Evolutionary conservation across 2,797 vertebrate genomes (phyloP), one percentile per base, ranked within the genome.

Genomic region (Peromyscus nudipes): DNA sequence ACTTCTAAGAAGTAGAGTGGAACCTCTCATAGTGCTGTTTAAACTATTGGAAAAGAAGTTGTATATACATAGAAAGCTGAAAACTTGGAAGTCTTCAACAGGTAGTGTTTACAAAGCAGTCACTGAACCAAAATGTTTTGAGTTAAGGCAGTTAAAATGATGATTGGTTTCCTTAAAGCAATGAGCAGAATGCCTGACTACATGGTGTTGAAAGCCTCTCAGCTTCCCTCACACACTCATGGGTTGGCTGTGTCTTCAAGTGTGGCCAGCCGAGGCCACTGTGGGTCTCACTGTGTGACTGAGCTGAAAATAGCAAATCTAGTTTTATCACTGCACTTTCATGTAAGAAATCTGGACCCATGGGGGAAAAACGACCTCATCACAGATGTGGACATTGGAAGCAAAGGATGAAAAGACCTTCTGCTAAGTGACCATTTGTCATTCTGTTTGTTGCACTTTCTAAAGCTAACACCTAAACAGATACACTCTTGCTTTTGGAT

Each of bases 221-320:
- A 92, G n/a, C 96, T 98, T 97, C 97, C 96, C 89, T 96, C 96
- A 96, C 96, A 97, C 93, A 85, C 37, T 84, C 96, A 83, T 96
- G 97, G 86, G 83, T 98, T 96, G 97, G 96, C 97, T 97, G 92
- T 88, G 92, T 91, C 95, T 97, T 79, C 79, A 75, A 90, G 73
- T 96, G 71, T 43, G 60, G 96, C 87, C 93, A 98, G 93, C 76
- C 86, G 46, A 62, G 67, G 83, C 81, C 21, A 60, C 95, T 97
- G 95, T 83, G 88, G 92, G 95, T 84, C 73, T 96, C 0, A 1
- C 83, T 92, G 65, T 89, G 57, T 97, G 96, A 97, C 96, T 97
- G 96, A 94, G 82, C 81, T 94, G 46, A 95, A 95, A 88, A 91
- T 8, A 94, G 79, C 96, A 77, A 60, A 93, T 52, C 77, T 96